Percentiles rank a stretch among this genome's conserved stretches.
phyloP scores from a whole-genome alignment of 2,888 invertebrate species.

The Drepanosiphum platanoidis region DNA sequence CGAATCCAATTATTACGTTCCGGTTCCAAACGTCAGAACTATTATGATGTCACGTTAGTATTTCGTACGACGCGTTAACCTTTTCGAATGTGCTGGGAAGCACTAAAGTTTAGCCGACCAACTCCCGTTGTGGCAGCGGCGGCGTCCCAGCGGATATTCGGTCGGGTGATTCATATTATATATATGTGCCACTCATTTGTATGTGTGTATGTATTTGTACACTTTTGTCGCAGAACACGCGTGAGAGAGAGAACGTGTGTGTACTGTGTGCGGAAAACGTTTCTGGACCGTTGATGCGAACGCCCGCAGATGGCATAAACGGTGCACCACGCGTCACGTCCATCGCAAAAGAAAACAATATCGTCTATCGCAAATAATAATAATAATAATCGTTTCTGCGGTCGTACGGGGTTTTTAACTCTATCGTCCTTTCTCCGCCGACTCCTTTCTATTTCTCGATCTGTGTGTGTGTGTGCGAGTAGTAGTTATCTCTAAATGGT shows the following conservation, averaged over 20 bases:
- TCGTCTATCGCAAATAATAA: background rate
- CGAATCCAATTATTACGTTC: too few species aligned
- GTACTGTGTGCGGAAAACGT: background rate
- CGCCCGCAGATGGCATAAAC: constrained; percentile 22
- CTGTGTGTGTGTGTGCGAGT: background rate
- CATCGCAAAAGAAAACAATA: constrained; percentile 10
- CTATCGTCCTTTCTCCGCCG: background rate
- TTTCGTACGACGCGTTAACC: background rate
- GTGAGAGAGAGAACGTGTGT: too few species aligned
- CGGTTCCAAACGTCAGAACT: background rate
- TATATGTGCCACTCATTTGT: too few species aligned
- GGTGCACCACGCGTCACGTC: background rate
- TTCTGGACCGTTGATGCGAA: constrained; percentile 34
- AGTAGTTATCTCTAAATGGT: too few species aligned
- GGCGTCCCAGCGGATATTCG: background rate
- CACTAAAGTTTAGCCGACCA: background rate
- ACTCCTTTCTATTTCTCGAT: too few species aligned
- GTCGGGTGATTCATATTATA: constrained; percentile 1
- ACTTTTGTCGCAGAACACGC: constrained; percentile 11
- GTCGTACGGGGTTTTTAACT: background rate
- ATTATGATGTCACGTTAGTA: background rate
- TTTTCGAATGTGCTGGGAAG: background rate
- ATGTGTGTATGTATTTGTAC: constrained; percentile 13
- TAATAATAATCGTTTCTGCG: background rate
- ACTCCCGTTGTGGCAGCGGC: background rate